A percentile compares a stretch with the other conserved stretches of the same genome.
These are phyloP conservation scores for Drosophila leontia DNA, from an alignment of 1,140 invertebrate species.

Conservation along the genomic window DNA sequence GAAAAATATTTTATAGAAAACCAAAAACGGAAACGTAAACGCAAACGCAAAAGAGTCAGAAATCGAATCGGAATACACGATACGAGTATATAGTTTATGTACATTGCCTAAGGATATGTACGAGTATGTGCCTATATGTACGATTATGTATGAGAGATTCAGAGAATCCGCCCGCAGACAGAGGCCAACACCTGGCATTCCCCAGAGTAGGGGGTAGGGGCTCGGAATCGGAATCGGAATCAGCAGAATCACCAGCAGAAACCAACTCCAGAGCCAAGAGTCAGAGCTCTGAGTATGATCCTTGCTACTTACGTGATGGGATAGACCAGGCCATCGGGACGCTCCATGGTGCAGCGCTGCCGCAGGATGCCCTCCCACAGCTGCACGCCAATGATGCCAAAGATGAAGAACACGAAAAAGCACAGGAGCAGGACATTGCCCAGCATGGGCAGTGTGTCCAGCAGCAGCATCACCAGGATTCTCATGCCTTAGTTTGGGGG, in stretches of 20 bases:
- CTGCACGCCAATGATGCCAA: slow-evolving; percentile 99
- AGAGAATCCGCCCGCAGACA: slow-evolving; percentile 57
- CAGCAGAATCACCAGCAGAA: not conserved
- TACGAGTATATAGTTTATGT: slow-evolving; percentile 39
- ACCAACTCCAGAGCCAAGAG: not conserved
- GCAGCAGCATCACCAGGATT: slow-evolving; percentile 98
- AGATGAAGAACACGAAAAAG: slow-evolving; percentile 99
- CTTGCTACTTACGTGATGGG: slow-evolving; percentile 89
- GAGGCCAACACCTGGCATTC: slow-evolving; percentile 39
- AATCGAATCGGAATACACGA: slow-evolving; percentile 39
- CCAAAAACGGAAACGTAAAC: slow-evolving; percentile 21
- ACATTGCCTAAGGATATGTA: slow-evolving; percentile 34
- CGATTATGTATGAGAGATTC: slow-evolving; percentile 42
- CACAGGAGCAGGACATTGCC: slow-evolving; percentile 99
- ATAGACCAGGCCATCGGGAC: slow-evolving; percentile 88
- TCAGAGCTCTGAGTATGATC: not conserved
- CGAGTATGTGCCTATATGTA: slow-evolving; percentile 33
- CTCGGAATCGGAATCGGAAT: not conserved
- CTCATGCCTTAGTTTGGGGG: slow-evolving; percentile 93
- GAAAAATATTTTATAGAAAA: slow-evolving; percentile 2
- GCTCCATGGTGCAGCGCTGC: slow-evolving; percentile 95
- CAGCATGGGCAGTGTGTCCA: slow-evolving; percentile 99
- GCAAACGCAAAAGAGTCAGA: slow-evolving; percentile 14
- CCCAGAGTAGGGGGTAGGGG: not conserved
- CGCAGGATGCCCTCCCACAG: slow-evolving; percentile 98